phyloP scores from a whole-genome alignment of 2,797 vertebrate species.

The Vipera latastei region DNA sequence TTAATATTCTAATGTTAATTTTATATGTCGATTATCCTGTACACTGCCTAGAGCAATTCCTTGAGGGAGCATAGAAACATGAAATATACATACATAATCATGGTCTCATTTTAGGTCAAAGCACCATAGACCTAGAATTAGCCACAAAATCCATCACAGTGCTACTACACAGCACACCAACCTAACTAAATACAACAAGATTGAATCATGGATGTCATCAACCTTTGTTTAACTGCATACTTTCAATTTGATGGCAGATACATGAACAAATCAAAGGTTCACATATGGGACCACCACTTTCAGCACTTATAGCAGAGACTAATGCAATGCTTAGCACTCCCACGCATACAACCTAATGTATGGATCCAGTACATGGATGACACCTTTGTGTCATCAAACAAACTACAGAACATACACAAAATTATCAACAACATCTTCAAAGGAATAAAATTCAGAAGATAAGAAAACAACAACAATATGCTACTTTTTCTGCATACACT shows the following conservation, averaged over 20 bases:
- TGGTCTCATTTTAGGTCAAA: not conserved
- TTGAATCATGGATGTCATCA: not conserved
- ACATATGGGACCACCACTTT: not conserved
- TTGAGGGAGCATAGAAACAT: not conserved
- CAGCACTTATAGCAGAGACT: too few species aligned
- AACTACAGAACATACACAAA: too few species aligned
- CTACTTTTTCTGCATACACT: not conserved
- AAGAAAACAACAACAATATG: not conserved
- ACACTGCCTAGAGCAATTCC: not conserved
- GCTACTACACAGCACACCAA: not conserved
- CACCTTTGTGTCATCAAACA: not conserved
- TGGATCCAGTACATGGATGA: not conserved
- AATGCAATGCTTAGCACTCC: not conserved
- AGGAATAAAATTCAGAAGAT: not conserved
- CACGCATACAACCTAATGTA: not conserved
- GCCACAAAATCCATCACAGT: not conserved
- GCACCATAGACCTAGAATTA: not conserved
- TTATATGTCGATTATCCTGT: not conserved
- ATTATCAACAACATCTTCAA: too few species aligned
- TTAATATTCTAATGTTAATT: not conserved
- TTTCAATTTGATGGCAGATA: not conserved
- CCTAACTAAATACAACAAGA: not conserved
- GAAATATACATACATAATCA: not conserved
- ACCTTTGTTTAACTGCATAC: not conserved
- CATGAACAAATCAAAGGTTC: not conserved